Base-by-base conservation (phyloP, 2,797 vertebrate genomes). In the Scomberomorus guttatus region DNA sequence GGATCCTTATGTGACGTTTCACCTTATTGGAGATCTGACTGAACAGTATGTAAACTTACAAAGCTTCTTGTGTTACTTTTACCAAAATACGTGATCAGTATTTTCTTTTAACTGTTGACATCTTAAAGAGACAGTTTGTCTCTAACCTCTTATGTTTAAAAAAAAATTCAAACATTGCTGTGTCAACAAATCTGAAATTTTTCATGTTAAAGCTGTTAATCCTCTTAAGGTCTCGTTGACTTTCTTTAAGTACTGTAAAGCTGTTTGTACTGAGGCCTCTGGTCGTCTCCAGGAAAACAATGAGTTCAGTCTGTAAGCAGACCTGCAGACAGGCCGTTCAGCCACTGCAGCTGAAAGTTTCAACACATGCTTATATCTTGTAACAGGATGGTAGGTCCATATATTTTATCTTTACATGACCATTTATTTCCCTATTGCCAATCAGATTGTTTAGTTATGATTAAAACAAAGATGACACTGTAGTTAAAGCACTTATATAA, bases 1-100 rank as follows among this genome's bases (percentile, higher is more conserved):
- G 62, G 52, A 46, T 72, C 77, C 62, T 76, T 63, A 67, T 77
- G 57, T 77, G 61, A 48, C 15, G 5, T 46, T 17, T 39, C 37
- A 39, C 12, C 11, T 39, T 39, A 11, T 13, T 13, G 2, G 11
- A 39, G 37, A 39, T 39, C 37, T 10, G 37, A 39, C 39, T 12
- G 39, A 55, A 55, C 48, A 55, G 25, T 42, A 22, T 63, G 29
- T 73, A 17, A 29, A 60, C 20, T 0, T 27, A 11, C 17, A 11
- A 24, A 9, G 15, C 11, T 25, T 63, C 17, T 32, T 32, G 29
- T 32, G 29, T 32, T 32, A 32, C 29, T 32, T 63, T 51, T 24
- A 63, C 51, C 55, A 54, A 57, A 78, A 44, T 0, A 14, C 37
- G 18, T 67, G 56, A 69, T 79, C 24, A 15, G 24, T 15, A 11